These are phyloP conservation scores for Mycteria americana DNA, from an alignment of 2,797 vertebrate species.

Conservation along the genomic window DNA sequence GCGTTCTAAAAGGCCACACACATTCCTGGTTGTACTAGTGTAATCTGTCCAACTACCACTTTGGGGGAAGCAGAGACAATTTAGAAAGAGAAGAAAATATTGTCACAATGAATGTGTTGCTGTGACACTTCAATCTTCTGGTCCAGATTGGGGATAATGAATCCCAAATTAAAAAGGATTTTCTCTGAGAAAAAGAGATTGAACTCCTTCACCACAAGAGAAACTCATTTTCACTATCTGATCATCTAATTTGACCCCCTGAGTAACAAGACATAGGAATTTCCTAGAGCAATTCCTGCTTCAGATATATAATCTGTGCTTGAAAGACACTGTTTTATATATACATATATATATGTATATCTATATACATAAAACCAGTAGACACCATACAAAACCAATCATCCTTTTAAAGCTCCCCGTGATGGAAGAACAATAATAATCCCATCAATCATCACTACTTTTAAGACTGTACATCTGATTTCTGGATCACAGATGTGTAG, in stretches of 20 bases:
- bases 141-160: background rate
- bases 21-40: background rate
- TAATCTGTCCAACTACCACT: background rate
- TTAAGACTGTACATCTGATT: background rate
- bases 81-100: background rate
- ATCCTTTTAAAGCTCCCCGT: background rate
- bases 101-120: background rate
- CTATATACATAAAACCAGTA: background rate
- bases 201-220: background rate
- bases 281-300: background rate
- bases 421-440: background rate
- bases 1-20: background rate
- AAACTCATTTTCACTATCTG: background rate
- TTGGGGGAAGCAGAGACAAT: background rate
- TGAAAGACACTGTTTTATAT: background rate
- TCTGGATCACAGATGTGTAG: background rate
- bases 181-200: background rate
- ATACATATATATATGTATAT: rapidly evolving
- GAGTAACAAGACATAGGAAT: background rate
- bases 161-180: background rate
- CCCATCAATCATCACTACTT: background rate
- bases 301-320: background rate
- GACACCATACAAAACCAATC: background rate
- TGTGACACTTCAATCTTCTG: background rate
- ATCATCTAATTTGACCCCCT: background rate